phyloP scores from a whole-genome alignment of 2,113 vertebrate species.

The Casuarius casuarius region DNA sequence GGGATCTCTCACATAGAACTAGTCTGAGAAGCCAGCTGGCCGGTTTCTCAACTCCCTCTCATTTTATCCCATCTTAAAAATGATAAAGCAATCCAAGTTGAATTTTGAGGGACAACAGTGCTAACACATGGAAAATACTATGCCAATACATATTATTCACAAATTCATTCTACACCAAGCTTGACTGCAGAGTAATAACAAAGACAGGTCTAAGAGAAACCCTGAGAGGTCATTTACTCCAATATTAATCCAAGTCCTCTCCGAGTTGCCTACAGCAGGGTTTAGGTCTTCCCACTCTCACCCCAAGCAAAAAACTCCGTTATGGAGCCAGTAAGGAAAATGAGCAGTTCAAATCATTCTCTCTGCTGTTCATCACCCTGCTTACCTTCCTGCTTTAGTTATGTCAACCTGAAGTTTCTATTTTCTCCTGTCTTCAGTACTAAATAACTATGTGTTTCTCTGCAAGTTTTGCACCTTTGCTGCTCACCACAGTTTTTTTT shows the following conservation, averaged over 20 bases:
- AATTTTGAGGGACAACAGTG: background rate
- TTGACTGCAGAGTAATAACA: background rate
- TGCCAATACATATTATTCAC: fast-evolving
- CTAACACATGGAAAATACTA: background rate
- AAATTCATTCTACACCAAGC: background rate
- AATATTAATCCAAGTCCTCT: background rate
- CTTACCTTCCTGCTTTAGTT: background rate
- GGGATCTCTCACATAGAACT: background rate
- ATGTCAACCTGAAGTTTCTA: background rate
- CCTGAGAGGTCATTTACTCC: background rate
- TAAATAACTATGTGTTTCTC: background rate
- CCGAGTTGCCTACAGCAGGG: background rate
- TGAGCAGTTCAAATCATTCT: background rate
- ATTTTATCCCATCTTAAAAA: background rate
- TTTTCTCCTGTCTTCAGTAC: background rate
- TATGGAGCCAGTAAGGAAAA: background rate
- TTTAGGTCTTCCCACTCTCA: background rate
- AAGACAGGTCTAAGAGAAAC: background rate
- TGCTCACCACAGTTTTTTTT: background rate
- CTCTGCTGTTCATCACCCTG: background rate
- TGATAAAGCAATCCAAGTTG: fast-evolving
- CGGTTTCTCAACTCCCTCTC: background rate
- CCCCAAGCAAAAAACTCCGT: background rate
- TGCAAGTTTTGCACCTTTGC: background rate
- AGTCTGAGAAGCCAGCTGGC: background rate